Percentiles rank a stretch among this genome's conserved stretches.
These are phyloP conservation scores for Calliopsis andreniformis DNA, from an alignment of 1,140 invertebrate genomes.

Conservation along the genomic window DNA sequence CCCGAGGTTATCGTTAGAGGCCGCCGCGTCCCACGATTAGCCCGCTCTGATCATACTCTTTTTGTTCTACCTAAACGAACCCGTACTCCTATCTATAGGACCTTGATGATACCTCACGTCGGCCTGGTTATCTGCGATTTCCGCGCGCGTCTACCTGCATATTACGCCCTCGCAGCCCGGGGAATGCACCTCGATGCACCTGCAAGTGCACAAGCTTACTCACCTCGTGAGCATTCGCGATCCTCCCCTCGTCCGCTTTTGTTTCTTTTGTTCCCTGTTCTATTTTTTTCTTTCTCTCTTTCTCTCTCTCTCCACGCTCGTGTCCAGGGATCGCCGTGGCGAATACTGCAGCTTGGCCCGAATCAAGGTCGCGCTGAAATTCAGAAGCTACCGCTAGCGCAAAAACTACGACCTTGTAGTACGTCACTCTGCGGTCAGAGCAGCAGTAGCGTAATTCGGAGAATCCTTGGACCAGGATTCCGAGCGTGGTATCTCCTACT, in stretches of 20 bases:
- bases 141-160: slow-evolving; percentile 48
- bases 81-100: slow-evolving; percentile 41
- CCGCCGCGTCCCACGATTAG: slow-evolving; percentile 43
- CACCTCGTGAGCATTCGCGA: slow-evolving; percentile 22
- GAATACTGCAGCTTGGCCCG: neutral
- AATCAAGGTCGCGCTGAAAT: neutral
- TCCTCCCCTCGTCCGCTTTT: neutral
- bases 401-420: slow-evolving; percentile 3
- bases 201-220: slow-evolving; percentile 41
- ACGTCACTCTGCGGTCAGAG: slow-evolving; percentile 8
- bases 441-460: slow-evolving; percentile 1
- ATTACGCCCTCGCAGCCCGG: slow-evolving; percentile 56
- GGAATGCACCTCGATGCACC: slow-evolving; percentile 44
- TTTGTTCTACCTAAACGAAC: slow-evolving; percentile 47
- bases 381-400: neutral
- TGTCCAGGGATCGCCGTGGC: neutral
- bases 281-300: neutral
- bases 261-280: neutral
- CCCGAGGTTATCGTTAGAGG: slow-evolving; percentile 28
- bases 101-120: slow-evolving; percentile 56
- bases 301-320: neutral
- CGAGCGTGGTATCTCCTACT: too few species aligned
- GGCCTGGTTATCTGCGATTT: slow-evolving; percentile 54
- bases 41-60: slow-evolving; percentile 42
- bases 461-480: slow-evolving; percentile 25